These are phyloP conservation scores for Elephantulus edwardii DNA, from an alignment of 2,113 vertebrate species.

Conservation along the genomic window DNA sequence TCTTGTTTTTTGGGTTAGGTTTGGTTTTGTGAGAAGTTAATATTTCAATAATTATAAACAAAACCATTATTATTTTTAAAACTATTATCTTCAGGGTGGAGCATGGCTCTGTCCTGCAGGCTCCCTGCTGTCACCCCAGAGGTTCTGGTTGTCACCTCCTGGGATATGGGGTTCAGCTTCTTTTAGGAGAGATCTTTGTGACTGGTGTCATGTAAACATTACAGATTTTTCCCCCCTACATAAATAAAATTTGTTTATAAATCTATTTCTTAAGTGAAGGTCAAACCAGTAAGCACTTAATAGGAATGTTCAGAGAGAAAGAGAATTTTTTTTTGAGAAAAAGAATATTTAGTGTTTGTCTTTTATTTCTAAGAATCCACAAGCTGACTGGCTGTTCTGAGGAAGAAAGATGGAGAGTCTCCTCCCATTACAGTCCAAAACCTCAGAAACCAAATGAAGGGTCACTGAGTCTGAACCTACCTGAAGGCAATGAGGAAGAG, in stretches of 20 bases:
- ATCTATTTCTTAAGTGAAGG: conserved; percentile 25
- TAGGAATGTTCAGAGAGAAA: not conserved
- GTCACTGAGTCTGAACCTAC: too few species aligned
- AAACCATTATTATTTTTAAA: conserved; percentile 29
- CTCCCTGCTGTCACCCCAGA: not conserved
- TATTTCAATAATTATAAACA: conserved; percentile 11
- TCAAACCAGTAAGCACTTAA: not conserved
- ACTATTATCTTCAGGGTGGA: not conserved
- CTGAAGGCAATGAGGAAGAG: too few species aligned
- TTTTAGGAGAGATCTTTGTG: not conserved
- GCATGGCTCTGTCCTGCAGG: not conserved
- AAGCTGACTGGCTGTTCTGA: too few species aligned
- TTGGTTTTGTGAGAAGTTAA: not conserved
- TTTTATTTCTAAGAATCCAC: not conserved
- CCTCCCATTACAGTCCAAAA: too few species aligned
- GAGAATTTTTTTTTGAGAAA: too few species aligned
- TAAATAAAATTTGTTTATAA: conserved; percentile 34
- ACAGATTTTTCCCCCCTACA: not conserved
- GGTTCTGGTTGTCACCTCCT: not conserved
- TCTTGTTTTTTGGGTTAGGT: not conserved
- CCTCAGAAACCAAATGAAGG: too few species aligned
- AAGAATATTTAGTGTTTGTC: not conserved
- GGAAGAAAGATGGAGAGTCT: too few species aligned
- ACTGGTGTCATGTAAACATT: not conserved
- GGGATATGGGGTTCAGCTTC: not conserved